Base-by-base conservation (phyloP, 2,113 vertebrate species). In the Cyphomyrus plagiostoma region DNA sequence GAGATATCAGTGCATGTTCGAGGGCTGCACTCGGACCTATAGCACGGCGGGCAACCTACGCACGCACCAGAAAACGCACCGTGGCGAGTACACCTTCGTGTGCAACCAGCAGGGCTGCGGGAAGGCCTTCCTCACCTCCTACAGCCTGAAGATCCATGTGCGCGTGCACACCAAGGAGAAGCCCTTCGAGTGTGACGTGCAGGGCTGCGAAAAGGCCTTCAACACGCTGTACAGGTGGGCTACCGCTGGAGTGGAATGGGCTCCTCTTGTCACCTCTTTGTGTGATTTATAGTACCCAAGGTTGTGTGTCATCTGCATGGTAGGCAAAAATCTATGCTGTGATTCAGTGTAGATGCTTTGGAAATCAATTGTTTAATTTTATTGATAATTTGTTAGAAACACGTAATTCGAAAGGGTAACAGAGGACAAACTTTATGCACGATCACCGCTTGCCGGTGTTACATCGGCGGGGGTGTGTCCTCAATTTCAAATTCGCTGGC, bases 161-260 rank as follows among this genome's bases (percentile, higher is more conserved):
- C 96, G 98, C 2, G 98, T 99, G 91, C 98, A 99, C 96, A 99
- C 98, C 21, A 99, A 99, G 94, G 98, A 99, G 92, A 99, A 99
- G 93, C 98, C 98, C 0, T 99, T 99, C 39, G 98, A 99, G 92
- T 99, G 98, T 21, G 98, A 99, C 0, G 98, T 99, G 90, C 98
- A 99, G 92, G 98, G 98, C 93, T 99, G 98, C 88, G 98, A 99
- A 91, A 99, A 99, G 93, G 98, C 98, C 0, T 99, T 99, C 93
- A 99, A 99, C 93, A 99, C 98, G 0, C 95, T 99, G 21, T 99
- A 99, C 95, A 98, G 98, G 97, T 99, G 52, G 85, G 94, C 62
- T 2, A 26, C 0, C 11, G 21, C 15, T 0, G 0, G 21, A 70
- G 19, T 45, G 39, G 11, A 7, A 80, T 7, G 35, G 35, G 30